Percentiles rank a stretch among this genome's conserved stretches.
These are phyloP conservation scores for Seriola rivoliana DNA, from an alignment of 2,113 vertebrate genomes.

Conservation along the genomic window DNA sequence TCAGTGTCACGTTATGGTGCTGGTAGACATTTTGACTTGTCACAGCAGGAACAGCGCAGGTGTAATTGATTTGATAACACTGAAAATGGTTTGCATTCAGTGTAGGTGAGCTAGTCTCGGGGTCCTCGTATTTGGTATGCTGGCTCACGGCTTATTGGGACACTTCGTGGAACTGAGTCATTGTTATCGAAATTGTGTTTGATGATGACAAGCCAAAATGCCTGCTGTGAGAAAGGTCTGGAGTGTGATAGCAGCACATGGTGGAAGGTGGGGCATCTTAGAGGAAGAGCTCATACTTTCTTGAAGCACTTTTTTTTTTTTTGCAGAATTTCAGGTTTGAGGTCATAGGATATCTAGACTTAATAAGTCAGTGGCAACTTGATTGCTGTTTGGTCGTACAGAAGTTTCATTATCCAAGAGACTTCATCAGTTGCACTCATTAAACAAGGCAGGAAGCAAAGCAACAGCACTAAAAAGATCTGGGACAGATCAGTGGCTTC, in stretches of 20 bases:
- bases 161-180: background rate
- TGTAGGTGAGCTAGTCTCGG: background rate
- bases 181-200: background rate
- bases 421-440: constrained; percentile 41
- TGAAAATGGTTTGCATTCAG: background rate
- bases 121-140: background rate
- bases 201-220: background rate
- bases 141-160: background rate
- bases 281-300: background rate
- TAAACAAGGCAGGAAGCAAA: constrained; percentile 32
- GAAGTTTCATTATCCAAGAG: constrained; percentile 45
- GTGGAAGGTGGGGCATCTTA: background rate
- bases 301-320: background rate
- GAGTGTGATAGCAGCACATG: constrained; percentile 4
- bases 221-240: background rate
- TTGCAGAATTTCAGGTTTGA: background rate
- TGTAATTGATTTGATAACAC: background rate
- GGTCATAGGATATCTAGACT: constrained; percentile 3
- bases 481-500: constrained; percentile 38
- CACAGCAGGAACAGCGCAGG: background rate
- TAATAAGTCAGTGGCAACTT: constrained; percentile 32
- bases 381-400: constrained; percentile 22
- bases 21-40: background rate
- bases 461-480: constrained; percentile 18
- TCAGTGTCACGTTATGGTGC: background rate